Evolutionary conservation across 30 jellyfish, hydroid and myxozoan genomes (phyloP), one percentile per base, ranked within the genome.

Genomic region (Mastigias papua): DNA sequence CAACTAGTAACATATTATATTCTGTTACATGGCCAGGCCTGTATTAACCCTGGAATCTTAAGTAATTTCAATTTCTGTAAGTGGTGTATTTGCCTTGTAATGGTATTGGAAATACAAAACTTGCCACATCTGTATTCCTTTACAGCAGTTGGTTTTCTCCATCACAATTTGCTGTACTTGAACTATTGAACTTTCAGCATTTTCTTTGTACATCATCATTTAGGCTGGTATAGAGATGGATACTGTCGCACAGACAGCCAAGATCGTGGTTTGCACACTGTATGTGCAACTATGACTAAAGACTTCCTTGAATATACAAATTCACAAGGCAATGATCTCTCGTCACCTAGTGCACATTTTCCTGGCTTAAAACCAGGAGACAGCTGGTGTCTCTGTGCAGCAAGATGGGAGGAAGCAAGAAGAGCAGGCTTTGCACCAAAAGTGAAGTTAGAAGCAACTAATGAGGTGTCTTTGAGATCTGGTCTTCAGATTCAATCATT

Each of bases 341-440:
- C 91, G 6, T 73, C 95, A 25, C 91, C 96, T 54, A 69, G 50
- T 37, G 89, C 82, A 48, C 70, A 80, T 48, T 90, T 90, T 51
- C 97, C 97, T 16, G 97, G 97, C 34, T 72, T 90, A 21, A 63
- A 61, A 28, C 90, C 90, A 31, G 97, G 97, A 11, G 89, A 90
- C 42, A 68, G 91, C 46, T 90, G 97, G 97, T 90, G 97, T 60
- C 69, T 90, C 37, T 90, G 97, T 81, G 94, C 94, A 23, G 54
- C 67, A 2, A 46, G 97, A 37, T 90, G 97, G 97, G 78, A 35
- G 26, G 91, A 81, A 33, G 97, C 97, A 37, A 30, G 71, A 34
- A 51, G 81, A 35, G 88, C 84, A 48, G 97, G 97, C 6, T 35
- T 48, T 0, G 95, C 97, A 4, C 95, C 97, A 27, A 86, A 86